These are phyloP conservation scores for Seira musarum DNA, from an alignment of 2,888 invertebrate species.

Conservation along the genomic window DNA sequence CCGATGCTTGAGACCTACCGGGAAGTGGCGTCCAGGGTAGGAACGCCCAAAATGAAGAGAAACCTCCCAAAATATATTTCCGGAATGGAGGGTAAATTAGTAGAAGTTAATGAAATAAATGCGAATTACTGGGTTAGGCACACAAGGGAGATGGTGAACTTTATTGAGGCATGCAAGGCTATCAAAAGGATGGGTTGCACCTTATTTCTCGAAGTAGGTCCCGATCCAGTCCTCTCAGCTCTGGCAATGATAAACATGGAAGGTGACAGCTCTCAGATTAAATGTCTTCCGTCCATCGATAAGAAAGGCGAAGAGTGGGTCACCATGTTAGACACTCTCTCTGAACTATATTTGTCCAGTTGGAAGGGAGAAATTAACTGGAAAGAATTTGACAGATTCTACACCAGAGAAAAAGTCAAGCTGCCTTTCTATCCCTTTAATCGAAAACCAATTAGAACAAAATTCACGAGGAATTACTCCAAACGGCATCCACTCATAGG, in stretches of 20 bases:
- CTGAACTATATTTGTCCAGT: conserved; percentile 35
- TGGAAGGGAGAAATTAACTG: conserved; percentile 15
- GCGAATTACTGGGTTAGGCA: conserved; percentile 58
- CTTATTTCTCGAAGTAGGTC: conserved; percentile 13
- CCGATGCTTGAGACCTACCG: conserved; percentile 51
- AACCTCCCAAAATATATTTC: conserved; percentile 37
- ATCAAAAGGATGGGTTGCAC: conserved; percentile 17
- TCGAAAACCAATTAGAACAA: conserved; percentile 42
- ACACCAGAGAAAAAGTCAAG: not conserved
- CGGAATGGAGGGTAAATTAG: conserved; percentile 46
- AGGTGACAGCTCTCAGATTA: not conserved
- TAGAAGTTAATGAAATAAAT: conserved; percentile 14
- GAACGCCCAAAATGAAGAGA: not conserved
- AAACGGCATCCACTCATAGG: conserved; percentile 53
- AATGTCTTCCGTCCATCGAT: conserved; percentile 26
- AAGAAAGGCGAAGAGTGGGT: conserved; percentile 23
- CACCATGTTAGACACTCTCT: conserved; percentile 24
- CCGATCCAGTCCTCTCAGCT: conserved; percentile 23
- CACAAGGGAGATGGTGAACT: conserved; percentile 50
- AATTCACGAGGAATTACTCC: not conserved
- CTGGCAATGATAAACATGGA: conserved; percentile 22
- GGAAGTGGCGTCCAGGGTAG: conserved; percentile 19
- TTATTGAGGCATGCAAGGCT: conserved; percentile 29
- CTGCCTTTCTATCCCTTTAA: conserved; percentile 54
- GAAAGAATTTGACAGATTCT: conserved; percentile 18